Conservation (phyloP, 2,888 invertebrate genomes). For the Pogonocherus hispidulus region DNA sequence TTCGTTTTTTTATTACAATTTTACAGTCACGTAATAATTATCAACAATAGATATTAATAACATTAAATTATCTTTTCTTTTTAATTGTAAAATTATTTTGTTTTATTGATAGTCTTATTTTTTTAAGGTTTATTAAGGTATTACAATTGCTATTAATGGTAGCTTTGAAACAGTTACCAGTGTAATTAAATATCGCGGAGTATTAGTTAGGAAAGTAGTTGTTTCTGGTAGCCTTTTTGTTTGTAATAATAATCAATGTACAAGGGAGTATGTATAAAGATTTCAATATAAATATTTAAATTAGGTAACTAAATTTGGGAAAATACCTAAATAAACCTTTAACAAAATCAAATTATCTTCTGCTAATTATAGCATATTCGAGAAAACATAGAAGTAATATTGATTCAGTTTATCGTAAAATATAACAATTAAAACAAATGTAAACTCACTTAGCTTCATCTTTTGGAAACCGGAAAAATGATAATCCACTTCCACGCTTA, state of each 20-base stretch:
- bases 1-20: no score
- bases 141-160: neutral
- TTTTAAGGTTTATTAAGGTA: slow-evolving; percentile 1
- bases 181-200: neutral
- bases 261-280: neutral
- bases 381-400: no score
- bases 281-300: slow-evolving; percentile 4
- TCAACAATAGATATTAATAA: slow-evolving; percentile 10
- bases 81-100: no score
- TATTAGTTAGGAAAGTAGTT: neutral
- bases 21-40: no score
- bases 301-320: slow-evolving; percentile 3
- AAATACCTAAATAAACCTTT: slow-evolving; percentile 10
- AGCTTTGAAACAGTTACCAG: neutral
- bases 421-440: no score
- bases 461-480: no score
- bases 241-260: no score
- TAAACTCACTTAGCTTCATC: no score
- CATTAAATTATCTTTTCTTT: slow-evolving; percentile 6
- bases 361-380: no score
- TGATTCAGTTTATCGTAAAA: no score
- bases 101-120: neutral
- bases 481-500: no score
- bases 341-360: neutral
- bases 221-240: no score